Percentiles rank a stretch among this genome's conserved stretches.
Conservation (phyloP, 2,888 invertebrate genomes). For the Pseudococcus longispinus region DNA sequence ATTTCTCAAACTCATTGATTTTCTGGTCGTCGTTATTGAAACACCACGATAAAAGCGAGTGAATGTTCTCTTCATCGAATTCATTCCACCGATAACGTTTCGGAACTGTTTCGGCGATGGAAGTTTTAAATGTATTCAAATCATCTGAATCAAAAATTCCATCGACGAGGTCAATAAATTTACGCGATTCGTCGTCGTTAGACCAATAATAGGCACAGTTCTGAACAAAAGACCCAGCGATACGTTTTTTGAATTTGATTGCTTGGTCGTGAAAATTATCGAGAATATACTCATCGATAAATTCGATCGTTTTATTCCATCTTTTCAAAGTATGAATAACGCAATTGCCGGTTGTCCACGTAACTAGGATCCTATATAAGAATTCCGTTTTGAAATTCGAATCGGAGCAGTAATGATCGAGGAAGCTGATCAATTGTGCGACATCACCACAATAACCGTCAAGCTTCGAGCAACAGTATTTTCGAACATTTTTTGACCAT, state of each 20-base stretch:
- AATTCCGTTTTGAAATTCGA: neutral
- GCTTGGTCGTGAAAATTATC: neutral
- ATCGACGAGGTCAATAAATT: neutral
- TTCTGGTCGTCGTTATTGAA: neutral
- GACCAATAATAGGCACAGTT: neutral
- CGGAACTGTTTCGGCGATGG: neutral
- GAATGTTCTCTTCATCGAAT: neutral
- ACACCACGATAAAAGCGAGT: neutral
- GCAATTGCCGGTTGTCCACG: neutral
- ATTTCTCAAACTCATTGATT: neutral
- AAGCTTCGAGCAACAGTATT: no score
- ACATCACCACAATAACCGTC: neutral
- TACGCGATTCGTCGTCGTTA: neutral
- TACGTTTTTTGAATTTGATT: neutral
- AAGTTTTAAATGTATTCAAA: neutral
- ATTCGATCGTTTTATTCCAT: neutral
- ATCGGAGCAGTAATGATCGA: neutral
- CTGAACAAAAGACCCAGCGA: neutral
- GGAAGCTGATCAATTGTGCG: neutral
- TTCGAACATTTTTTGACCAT: no score
- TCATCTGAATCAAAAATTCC: neutral
- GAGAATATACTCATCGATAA: neutral
- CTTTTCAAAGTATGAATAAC: neutral
- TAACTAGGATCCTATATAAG: neutral
- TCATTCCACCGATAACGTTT: neutral